These are phyloP conservation scores for Caenorhabditis inopinata DNA, from an alignment of 1,140 invertebrate genomes.

Conservation along the genomic window DNA sequence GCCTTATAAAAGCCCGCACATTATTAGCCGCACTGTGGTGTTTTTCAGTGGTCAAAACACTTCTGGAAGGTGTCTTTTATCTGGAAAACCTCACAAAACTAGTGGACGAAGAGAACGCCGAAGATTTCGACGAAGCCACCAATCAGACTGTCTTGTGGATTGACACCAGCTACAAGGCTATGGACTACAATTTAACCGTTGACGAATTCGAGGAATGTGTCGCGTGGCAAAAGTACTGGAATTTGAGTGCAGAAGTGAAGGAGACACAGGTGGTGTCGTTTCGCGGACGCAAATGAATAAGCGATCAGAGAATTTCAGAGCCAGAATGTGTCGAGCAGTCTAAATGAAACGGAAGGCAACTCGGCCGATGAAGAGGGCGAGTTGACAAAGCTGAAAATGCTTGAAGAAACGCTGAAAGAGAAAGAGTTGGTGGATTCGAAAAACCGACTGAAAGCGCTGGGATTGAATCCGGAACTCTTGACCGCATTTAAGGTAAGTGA, in stretches of 20 bases:
- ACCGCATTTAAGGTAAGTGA: slow-evolving; percentile 44
- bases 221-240: slow-evolving; percentile 58
- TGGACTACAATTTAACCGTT: slow-evolving; percentile 58
- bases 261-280: slow-evolving; percentile 5
- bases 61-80: slow-evolving; percentile 34
- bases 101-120: slow-evolving; percentile 38
- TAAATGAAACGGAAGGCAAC: slow-evolving; percentile 38
- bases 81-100: slow-evolving; percentile 36
- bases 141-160: slow-evolving; percentile 54
- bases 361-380: slow-evolving; percentile 23
- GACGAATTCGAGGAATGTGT: slow-evolving; percentile 49
- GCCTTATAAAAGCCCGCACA: too few relatives aligned
- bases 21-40: too few relatives aligned
- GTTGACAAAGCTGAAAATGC: slow-evolving; percentile 5
- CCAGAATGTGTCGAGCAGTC: neutral
- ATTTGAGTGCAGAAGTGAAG: slow-evolving; percentile 30
- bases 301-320: neutral
- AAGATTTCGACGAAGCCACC: slow-evolving; percentile 18
- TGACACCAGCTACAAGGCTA: slow-evolving; percentile 61
- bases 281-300: neutral
- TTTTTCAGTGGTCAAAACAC: slow-evolving; percentile 32
- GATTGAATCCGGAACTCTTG: slow-evolving; percentile 48
- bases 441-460: slow-evolving; percentile 44
- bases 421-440: slow-evolving; percentile 39
- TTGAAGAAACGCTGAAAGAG: slow-evolving; percentile 37